Evolutionary conservation across 2,113 vertebrate genomes (phyloP).

Genomic region (Neoarius graeffei): DNA sequence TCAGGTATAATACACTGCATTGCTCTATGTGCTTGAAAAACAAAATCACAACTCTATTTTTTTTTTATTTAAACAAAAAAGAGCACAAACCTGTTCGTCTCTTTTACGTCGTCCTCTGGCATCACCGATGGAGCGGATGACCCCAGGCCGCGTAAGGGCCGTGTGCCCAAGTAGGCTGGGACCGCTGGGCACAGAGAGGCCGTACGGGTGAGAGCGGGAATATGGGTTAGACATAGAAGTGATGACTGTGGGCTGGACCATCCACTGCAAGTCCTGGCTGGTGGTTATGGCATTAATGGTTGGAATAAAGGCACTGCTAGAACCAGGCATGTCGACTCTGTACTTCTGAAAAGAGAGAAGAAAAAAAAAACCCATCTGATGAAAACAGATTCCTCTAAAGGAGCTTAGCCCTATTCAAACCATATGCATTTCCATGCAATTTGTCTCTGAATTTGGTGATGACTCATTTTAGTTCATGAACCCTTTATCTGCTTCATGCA

Average conservation of each 20-base stretch:
- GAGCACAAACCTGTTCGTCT: constrained; percentile 87
- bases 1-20: neutral
- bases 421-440: constrained; percentile 23
- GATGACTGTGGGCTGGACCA: constrained; percentile 99
- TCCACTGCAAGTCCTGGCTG: constrained; percentile 99
- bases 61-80: no score
- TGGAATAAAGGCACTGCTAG: constrained; percentile 97
- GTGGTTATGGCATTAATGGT: constrained; percentile 99
- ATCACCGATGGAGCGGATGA: constrained; percentile 95
- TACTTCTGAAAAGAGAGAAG: constrained; percentile 83
- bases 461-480: constrained; percentile 38
- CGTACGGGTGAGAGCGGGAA: constrained; percentile 89
- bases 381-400: neutral
- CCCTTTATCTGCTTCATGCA: constrained; percentile 57
- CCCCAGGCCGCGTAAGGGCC: constrained; percentile 86
- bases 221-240: constrained; percentile 99
- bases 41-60: neutral
- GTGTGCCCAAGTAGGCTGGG: constrained; percentile 85
- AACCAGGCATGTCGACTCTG: constrained; percentile 97
- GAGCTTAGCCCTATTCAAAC: neutral
- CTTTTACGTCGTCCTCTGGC: constrained; percentile 88
- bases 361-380: neutral
- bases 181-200: constrained; percentile 83
- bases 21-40: neutral
- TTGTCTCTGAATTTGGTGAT: constrained; percentile 6